Conservation (phyloP, 2,888 invertebrate genomes). For the Drosophila helvetica region DNA sequence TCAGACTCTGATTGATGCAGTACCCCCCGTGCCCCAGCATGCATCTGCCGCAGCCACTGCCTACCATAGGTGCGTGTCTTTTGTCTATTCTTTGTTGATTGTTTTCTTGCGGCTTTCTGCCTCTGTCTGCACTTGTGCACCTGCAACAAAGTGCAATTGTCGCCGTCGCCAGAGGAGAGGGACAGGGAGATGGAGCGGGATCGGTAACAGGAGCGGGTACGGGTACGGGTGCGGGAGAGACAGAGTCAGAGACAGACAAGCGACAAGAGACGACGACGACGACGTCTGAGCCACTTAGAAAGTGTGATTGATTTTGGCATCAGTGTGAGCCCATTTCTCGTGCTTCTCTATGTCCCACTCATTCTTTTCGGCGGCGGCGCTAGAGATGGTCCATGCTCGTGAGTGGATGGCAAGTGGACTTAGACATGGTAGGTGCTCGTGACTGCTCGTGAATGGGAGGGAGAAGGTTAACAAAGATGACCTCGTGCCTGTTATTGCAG, state of each 20-base stretch:
- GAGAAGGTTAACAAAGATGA: background rate
- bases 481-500: background rate
- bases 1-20: slow-evolving; percentile 46
- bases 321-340: slow-evolving; percentile 74
- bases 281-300: slow-evolving; percentile 70
- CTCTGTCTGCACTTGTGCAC: slow-evolving; percentile 25
- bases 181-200: background rate
- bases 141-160: slow-evolving; percentile 46
- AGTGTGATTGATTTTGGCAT: slow-evolving; percentile 81
- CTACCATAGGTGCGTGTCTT: slow-evolving; percentile 34
- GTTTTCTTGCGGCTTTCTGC: slow-evolving; percentile 28
- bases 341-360: slow-evolving; percentile 44
- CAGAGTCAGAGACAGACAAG: background rate
- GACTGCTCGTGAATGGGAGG: too few relatives aligned
- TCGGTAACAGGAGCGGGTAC: background rate
- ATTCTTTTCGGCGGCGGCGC: slow-evolving; percentile 24
- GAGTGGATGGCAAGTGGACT: background rate
- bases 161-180: slow-evolving; percentile 27
- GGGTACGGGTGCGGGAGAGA: background rate
- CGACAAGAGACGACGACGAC: slow-evolving; percentile 21
- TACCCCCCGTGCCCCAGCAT: slow-evolving; percentile 2
- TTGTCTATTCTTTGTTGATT: slow-evolving; percentile 48
- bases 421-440: background rate
- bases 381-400: slow-evolving; percentile 32
- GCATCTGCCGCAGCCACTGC: slow-evolving; percentile 8